Evolutionary conservation across 2,888 invertebrate genomes (phyloP), one percentile per base, ranked within the genome.

Genomic region (Plagodis pulveraria): DNA sequence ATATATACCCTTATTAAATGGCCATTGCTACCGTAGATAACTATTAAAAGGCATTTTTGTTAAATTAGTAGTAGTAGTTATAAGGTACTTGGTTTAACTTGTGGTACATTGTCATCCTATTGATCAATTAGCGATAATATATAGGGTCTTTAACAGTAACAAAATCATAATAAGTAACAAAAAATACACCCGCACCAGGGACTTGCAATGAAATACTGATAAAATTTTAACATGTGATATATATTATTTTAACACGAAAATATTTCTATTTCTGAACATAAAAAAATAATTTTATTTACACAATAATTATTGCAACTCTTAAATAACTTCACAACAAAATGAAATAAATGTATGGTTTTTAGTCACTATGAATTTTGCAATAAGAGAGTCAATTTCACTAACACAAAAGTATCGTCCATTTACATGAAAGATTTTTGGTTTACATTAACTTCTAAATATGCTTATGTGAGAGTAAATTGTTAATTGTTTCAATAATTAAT

Each of bases 211-310:
- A 71, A 73, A 74, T 38, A 12, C 40, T 33, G 50, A 55, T 63
- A 67, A 72, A 77, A 73, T 22, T 78, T 70, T 84, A 90, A 90
- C 89, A 87, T 83, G 77, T 85, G 63, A 89, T 89, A 90, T 90
- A 89, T 83, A 86, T 80, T 70, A 77, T 84, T 86, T 82, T 77
- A 88, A 86, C 79, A 73, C 85, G 86, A 87, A 81, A 79, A 81
- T 84, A 84, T 72, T 77, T 77, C 74, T 63, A 73, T 78, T 78
- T 73, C 72, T 61, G 70, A 83, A 83, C 80, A 80, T 76, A 83
- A 75, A 80, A 78, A 76, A 58, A 72, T 58, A 46, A 42, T 69
- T 62, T 4, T 83, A 87, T 86, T 79, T 85, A 87, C 83, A 87
- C 70, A 73, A 73, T 69, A 72, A 71, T 81, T 84, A 85, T 86